phyloP scores from a whole-genome alignment of 2,113 vertebrate species.

The Hippocampus abdominalis region DNA sequence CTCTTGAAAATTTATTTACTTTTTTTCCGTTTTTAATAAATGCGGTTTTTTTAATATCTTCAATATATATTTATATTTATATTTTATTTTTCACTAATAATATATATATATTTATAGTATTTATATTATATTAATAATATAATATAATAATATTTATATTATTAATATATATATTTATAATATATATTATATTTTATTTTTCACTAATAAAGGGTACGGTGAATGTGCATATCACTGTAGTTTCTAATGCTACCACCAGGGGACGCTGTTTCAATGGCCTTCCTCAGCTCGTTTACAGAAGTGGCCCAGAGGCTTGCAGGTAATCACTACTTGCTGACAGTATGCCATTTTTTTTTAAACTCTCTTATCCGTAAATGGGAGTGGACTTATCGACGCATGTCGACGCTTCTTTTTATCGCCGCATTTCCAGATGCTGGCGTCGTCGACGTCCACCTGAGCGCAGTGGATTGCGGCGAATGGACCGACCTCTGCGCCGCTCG shows the following conservation, averaged over 20 bases:
- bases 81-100: no score
- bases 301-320: slow-evolving; percentile 80
- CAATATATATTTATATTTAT: no score
- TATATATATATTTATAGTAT: no score
- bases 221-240: no score
- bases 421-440: slow-evolving; percentile 49
- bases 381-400: not conserved
- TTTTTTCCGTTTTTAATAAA: no score
- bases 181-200: no score
- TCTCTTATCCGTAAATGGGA: not conserved
- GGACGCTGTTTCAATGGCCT: slow-evolving; percentile 84
- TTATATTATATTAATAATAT: no score
- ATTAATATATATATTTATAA: no score
- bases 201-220: no score
- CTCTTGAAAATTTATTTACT: no score
- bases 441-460: slow-evolving; percentile 66
- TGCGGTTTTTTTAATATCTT: no score
- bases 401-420: not conserved
- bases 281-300: slow-evolving; percentile 77
- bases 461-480: slow-evolving; percentile 88
- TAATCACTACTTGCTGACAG: slow-evolving; percentile 39
- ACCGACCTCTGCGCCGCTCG: slow-evolving; percentile 76
- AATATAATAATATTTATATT: no score
- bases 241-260: slow-evolving; percentile 70
- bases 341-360: not conserved